Evolutionary conservation across 30 jellyfish, hydroid and myxozoan species (phyloP).

Genomic region (Hydractinia symbiolongicarpus): DNA sequence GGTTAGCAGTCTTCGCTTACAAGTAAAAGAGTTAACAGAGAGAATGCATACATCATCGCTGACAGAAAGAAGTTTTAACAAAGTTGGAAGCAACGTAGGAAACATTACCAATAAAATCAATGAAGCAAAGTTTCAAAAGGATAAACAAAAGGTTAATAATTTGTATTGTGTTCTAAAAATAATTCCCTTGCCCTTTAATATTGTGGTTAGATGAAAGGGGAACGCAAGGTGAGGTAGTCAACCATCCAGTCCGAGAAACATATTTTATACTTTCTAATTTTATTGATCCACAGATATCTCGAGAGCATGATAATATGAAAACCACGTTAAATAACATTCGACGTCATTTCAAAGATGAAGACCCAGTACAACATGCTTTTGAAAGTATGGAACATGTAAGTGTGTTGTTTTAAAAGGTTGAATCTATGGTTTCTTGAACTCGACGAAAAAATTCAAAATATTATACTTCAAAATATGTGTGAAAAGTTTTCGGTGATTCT

Average conservation of each 20-base stretch:
- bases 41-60: conserved; percentile 33
- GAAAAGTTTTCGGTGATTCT: background rate
- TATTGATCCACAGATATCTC: conserved; percentile 21
- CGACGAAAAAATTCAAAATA: background rate
- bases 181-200: background rate
- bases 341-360: conserved; percentile 53
- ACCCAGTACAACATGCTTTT: conserved; percentile 84
- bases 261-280: background rate
- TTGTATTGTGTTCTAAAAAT: background rate
- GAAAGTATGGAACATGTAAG: conserved; percentile 79
- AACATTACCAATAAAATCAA: background rate
- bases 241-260: no score
- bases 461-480: background rate
- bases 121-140: conserved; percentile 15
- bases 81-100: background rate
- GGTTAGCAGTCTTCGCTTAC: conserved; percentile 39
- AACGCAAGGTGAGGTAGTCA: background rate
- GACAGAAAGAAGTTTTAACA: background rate
- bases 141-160: conserved; percentile 18
- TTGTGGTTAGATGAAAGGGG: background rate
- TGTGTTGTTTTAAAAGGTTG: background rate
- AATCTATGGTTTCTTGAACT: background rate
- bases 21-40: conserved; percentile 57
- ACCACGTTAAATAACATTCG: conserved; percentile 52
- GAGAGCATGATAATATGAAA: conserved; percentile 50